Conservation (phyloP, 92 coral and sea anemone genomes). For the Micromussa lordhowensis region DNA sequence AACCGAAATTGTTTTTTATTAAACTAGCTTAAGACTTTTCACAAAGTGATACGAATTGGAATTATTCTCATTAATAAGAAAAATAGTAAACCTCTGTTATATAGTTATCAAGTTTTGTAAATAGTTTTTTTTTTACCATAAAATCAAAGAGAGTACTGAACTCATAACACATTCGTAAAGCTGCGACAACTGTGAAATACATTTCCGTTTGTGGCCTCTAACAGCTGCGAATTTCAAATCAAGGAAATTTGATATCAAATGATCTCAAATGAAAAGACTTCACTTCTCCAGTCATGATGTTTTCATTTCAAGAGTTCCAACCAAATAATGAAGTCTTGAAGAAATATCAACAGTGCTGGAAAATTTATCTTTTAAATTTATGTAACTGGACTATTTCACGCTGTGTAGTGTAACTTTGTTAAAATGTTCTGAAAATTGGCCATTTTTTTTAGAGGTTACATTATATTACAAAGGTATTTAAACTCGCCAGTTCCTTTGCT, state of each 20-base stretch:
- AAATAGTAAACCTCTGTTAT: neutral
- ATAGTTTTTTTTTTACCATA: neutral
- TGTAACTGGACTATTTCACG: neutral
- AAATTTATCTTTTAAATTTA: neutral
- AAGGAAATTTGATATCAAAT: neutral
- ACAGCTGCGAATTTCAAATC: neutral
- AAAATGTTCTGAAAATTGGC: neutral
- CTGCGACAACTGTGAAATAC: neutral
- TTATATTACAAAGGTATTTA: no score
- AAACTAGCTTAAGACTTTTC: neutral
- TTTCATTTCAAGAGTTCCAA: neutral
- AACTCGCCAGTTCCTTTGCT: neutral
- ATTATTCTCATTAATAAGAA: neutral
- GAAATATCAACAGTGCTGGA: neutral
- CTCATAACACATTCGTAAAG: neutral
- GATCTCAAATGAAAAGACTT: neutral
- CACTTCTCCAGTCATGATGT: neutral
- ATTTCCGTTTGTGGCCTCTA: neutral
- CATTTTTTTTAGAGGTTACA: neutral
- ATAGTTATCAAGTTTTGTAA: neutral
- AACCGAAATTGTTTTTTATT: neutral
- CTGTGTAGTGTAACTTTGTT: no score
- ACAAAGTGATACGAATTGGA: neutral
- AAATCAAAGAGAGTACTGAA: neutral
- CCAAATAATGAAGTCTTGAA: neutral